phyloP scores from a whole-genome alignment of 2,797 vertebrate genomes.

The Gobionotothen gibberifrons region DNA sequence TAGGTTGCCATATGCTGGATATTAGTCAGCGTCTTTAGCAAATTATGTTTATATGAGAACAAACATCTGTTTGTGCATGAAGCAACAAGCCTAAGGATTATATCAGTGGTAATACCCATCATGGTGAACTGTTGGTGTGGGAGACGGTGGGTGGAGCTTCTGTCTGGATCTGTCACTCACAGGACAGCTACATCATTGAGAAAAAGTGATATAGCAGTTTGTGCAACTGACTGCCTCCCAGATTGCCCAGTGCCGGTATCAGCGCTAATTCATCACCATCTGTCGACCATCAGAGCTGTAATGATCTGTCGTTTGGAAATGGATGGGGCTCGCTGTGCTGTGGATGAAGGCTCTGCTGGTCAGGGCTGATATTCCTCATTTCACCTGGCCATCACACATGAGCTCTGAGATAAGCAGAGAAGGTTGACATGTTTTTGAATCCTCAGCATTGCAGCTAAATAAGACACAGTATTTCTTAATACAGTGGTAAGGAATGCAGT shows the following conservation, averaged over 20 bases:
- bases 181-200: conserved; percentile 42
- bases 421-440: conserved; percentile 26
- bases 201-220: conserved; percentile 69
- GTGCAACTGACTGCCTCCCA: conserved; percentile 61
- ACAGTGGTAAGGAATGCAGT: not conserved
- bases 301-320: conserved; percentile 74
- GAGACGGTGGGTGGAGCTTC: conserved; percentile 18
- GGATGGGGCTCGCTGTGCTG: conserved; percentile 57
- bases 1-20: conserved; percentile 49
- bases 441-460: conserved; percentile 3
- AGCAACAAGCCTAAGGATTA: conserved; percentile 37
- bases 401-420: conserved; percentile 37
- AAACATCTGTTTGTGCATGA: conserved; percentile 59
- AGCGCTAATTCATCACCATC: conserved; percentile 75
- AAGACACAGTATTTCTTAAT: not conserved
- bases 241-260: conserved; percentile 59
- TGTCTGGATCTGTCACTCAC: conserved; percentile 38
- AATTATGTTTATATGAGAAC: conserved; percentile 45
- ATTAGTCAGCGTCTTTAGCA: conserved; percentile 44
- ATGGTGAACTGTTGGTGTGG: conserved; percentile 25
- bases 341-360: conserved; percentile 48
- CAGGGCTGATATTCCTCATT: conserved; percentile 45
- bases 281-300: conserved; percentile 71
- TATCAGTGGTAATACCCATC: conserved; percentile 33
- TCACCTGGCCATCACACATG: conserved; percentile 48